Evolutionary conservation across 2,797 vertebrate genomes (phyloP).

Genomic region (Carduelis carduelis): DNA sequence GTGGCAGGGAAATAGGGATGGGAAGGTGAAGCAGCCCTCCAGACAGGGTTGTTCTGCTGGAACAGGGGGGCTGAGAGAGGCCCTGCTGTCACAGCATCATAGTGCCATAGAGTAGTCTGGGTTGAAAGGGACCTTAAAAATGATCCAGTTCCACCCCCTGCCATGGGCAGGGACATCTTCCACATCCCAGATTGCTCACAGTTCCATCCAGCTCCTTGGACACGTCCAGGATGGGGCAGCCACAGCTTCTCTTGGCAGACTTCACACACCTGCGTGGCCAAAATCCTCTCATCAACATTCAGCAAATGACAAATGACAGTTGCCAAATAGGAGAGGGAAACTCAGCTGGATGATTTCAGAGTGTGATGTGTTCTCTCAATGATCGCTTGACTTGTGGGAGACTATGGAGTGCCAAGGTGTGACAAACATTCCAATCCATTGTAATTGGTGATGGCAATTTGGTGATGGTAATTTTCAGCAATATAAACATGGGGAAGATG

Average conservation of each 20-base stretch:
- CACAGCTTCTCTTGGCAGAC: background rate
- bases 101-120: background rate
- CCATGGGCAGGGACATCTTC: background rate
- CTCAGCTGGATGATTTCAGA: background rate
- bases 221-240: background rate
- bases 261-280: background rate
- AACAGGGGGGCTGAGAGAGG: background rate
- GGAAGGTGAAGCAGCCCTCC: background rate
- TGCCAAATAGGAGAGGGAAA: background rate
- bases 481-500: background rate
- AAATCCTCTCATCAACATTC: background rate
- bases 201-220: background rate
- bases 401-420: background rate
- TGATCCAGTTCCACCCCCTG: background rate
- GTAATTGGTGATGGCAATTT: background rate
- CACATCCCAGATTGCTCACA: background rate
- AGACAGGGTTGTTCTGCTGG: background rate
- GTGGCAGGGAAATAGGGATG: background rate
- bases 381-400: background rate
- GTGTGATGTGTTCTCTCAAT: background rate
- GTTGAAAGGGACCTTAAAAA: background rate
- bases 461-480: background rate
- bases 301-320: background rate
- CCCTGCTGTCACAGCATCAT: background rate
- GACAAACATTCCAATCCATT: background rate